Evolutionary conservation across 2,797 vertebrate genomes (phyloP), one percentile per base, ranked within the genome.

Genomic region (Thripadectes ignobilis): DNA sequence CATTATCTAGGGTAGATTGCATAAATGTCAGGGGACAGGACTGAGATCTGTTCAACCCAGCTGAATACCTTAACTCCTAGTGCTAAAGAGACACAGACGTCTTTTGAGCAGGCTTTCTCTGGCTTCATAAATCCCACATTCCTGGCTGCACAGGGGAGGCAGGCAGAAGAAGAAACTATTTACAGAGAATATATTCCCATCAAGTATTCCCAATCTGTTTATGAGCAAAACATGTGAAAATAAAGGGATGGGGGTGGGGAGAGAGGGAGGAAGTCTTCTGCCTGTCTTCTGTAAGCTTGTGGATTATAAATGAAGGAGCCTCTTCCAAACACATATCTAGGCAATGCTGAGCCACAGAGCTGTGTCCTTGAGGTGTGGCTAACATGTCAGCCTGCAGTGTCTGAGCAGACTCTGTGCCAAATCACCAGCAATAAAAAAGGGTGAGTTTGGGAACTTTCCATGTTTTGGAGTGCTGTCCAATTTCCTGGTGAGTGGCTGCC

Each of bases 151-250:
- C 51, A 78, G 79, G 89, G 45, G 58, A 77, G 73, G 39, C 69
- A 91, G 58, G 66, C 65, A 78, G 88, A 80, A 89, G 89, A 86
- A 84, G 82, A 91, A 97, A 92, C 93, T 95, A 63, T 88, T 95
- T 93, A 95, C 95, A 86, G 83, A 85, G 79, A 80, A 62, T 71
- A 66, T 86, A 78, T 92, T 95, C 88, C 89, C 79, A 46, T 34
- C 0, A 49, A 94, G 82, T 65, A 94, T 78, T 95, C 85, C 58
- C 85, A 29, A 75, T 18, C 36, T 57, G 51, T 69, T 80, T 7
- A 17, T 54, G 73, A 93, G 87, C 32, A 89, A 89, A 88, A 79
- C 66, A 69, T 92, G 92, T 75, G 85, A 89, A 93, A 94, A 92
- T 69, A 88, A 73, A 88, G 34, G 17, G 23, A 24, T 3, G 43